Evolutionary conservation across 2,113 vertebrate species (phyloP), one percentile per base, ranked within the genome.

Genomic region (Ondatra zibethicus): DNA sequence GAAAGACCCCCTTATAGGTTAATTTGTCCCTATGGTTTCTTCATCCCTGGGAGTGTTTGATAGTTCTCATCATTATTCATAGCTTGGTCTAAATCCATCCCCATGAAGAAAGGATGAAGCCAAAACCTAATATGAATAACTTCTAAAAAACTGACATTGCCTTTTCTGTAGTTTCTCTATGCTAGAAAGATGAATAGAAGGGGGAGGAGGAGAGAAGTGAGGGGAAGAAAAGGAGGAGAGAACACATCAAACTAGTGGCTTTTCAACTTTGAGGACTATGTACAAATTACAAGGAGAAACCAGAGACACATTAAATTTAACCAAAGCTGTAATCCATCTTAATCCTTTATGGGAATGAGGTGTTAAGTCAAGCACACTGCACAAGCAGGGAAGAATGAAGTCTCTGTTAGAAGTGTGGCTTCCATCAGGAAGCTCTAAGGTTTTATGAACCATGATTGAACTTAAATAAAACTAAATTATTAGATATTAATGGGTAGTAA

Each of bases 401-500:
- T 3, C 23, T 63, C 39, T 82, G 65, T 42, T 66, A 58, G n/a
- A 78, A 89, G 9, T 58, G n/a, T 88, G 39, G 31, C 23, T 93
- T 61, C 39, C 8, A 36, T 68, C 39, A 76, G 75, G 68, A 92
- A 94, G 87, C 29, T 50, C 66, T 76, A 76, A 47, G 81, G 9
- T 77, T 93, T 92, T 87, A 81, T 87, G 92, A 9, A 76, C 16
- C 45, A 25, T 72, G 25, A 47, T 12, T 94, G 17, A 13, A 88
- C 81, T 82, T 70, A 66, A 91, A 72, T 96, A 75, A 94, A 92
- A 78, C 14, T 4, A 78, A 87, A 76, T 50, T 29, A 82, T n/a
- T 52, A 92, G 29, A 70, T 63, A 92, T 6, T 50, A 81, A 70
- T 76, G 78, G 39, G 27, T 14, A 96, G 33, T 17, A n/a, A 25